Evolutionary conservation across 1,140 invertebrate genomes (phyloP), one percentile per base, ranked within the genome.

Genomic region (Telenomus remus): DNA sequence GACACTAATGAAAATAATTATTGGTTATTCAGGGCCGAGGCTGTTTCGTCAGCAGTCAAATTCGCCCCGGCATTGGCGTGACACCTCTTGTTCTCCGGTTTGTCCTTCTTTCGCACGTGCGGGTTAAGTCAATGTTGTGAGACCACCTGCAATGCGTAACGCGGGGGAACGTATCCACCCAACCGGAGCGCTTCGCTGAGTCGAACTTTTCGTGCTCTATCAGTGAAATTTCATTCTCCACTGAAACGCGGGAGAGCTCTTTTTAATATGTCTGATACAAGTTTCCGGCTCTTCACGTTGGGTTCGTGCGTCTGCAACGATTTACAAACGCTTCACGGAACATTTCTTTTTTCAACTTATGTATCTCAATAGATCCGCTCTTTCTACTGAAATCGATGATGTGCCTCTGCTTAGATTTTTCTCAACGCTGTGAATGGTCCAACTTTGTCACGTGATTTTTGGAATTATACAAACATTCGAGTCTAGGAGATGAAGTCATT

Each of bases 141-240:
- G 73, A 70, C 73, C 54, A 59, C 68, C 69, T 72, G 75, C 75
- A 57, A 69, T 72, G 64, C 57, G 57, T 72, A 59, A 64, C 33
- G 35, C 60, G 33, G 54, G 75, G 75, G 75, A 71, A 72, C 51
- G 69, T 68, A 72, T 69, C 56, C 64, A 66, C 59, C 56, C 65
- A 68, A 66, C 55, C 63, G 43, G 48, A 63, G 57, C 68, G 53
- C 15, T 27, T 76, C 61, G 74, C 47, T 68, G 74, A 76, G 74
- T 68, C 61, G 74, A 46, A 64, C 48, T 69, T 77, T 77, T 77
- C 74, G 74, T 77, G 74, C 74, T 72, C 71, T 77, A 77, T 77
- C 74, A 63, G 53, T 50, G 13, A 8, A 35, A 56, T 76, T 76
- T 71, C 66, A 3, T 69, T 71, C 51, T 35, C 47, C 44, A 61